These are phyloP conservation scores for Tursiops truncatus DNA, from an alignment of 2,113 vertebrate genomes.

Conservation along the genomic window DNA sequence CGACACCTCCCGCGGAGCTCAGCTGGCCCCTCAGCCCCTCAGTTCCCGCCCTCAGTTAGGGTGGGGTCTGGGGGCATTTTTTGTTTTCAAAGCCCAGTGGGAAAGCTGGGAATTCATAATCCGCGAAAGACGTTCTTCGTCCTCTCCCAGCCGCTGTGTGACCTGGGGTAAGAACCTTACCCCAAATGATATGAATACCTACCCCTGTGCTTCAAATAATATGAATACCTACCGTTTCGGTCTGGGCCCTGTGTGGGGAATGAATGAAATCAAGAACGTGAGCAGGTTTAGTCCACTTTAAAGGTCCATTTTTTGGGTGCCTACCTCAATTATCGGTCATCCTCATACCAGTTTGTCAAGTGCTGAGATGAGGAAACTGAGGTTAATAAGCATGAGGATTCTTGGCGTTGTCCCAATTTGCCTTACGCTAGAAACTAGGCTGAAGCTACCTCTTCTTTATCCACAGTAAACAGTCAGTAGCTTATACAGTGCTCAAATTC, in stretches of 20 bases:
- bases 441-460: background rate
- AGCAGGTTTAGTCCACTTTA: background rate
- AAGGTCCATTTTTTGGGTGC: background rate
- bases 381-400: background rate
- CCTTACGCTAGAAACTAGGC: background rate
- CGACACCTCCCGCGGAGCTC: accelerated
- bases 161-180: background rate
- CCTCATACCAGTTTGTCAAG: background rate
- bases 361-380: background rate
- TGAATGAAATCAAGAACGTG: background rate
- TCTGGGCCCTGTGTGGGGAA: background rate
- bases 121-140: background rate
- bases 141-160: constrained; percentile 20
- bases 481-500: background rate
- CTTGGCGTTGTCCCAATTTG: background rate
- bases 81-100: background rate
- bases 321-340: background rate
- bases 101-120: background rate
- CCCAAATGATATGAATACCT: background rate
- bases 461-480: background rate
- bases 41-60: accelerated
- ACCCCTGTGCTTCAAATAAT: constrained; percentile 37
- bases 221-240: background rate
- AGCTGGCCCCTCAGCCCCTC: background rate
- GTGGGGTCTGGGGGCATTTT: background rate